Base-by-base conservation (phyloP, 2,797 vertebrate genomes). In the Sebastes steindachneri region DNA sequence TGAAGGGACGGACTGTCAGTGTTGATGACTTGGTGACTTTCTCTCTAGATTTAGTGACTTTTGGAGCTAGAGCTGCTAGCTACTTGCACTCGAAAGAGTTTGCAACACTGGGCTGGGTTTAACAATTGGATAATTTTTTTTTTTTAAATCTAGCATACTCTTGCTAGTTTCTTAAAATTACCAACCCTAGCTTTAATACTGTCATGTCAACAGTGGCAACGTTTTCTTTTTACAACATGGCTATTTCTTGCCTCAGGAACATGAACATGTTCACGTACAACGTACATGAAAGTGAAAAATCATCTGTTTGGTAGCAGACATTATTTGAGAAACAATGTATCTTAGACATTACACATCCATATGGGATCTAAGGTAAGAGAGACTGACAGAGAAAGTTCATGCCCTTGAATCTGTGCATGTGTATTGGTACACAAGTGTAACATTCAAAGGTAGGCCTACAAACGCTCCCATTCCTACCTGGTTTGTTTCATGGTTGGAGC, bases 401-500 rank as follows among this genome's bases (percentile, higher is more conserved):
- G 7, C 21, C 21, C 10, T 33, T 60, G 8, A 62, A 29, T 10
- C 23, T 28, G 23, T 28, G 29, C 6, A 21, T 12, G 41, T 45
- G 41, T 35, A 33, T 51, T 19, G 10, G 21, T 17, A 35, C 5
- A 14, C 9, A 26, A 51, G 57, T 58, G 54, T 35, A 26, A 62
- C 21, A 35, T 14, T 19, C 19, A 29, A 37, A 25, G 9, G 2
- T 62, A 19, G 4, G 37, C 37, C 5, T 60, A n/a, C 0, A 35
- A 51, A 67, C 17, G 5, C 33, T 51, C 3, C 4, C 7, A 1
- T 37, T 89, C 90, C 80, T 94, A 99, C 98, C 97, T 98, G 97
- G 91, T 83, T 96, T 51, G 95, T 62, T 7, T 98, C 97, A 3
- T 96, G 83, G 88, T 92, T 96, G 89, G 94, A 94, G 93, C 82